phyloP scores from a whole-genome alignment of 1,140 invertebrate species.

The Onthophagus taurus region DNA sequence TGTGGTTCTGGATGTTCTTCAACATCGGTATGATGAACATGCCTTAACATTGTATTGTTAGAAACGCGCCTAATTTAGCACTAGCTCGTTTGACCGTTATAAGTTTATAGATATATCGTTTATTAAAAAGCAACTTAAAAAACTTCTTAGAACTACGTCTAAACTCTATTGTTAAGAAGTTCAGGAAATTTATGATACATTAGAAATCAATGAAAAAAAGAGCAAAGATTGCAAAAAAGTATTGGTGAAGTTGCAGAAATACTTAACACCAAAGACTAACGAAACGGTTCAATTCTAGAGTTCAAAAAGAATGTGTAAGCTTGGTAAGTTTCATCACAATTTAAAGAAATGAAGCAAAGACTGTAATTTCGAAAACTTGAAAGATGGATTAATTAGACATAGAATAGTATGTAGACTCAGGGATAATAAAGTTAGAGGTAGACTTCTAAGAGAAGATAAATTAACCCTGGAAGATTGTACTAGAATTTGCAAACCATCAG shows the following conservation, averaged over 20 bases:
- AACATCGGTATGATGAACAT: slow-evolving; percentile 58
- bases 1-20: slow-evolving; percentile 48
- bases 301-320: not conserved
- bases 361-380: slow-evolving; percentile 1
- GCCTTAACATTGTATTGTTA: too few relatives aligned
- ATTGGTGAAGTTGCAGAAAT: not conserved
- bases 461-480: not conserved
- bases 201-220: too few relatives aligned
- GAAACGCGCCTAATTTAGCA: too few relatives aligned
- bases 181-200: slow-evolving; percentile 3
- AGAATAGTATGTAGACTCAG: not conserved
- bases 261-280: slow-evolving; percentile 2
- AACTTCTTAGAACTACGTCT: not conserved
- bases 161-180: too few relatives aligned
- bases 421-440: not conserved
- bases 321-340: slow-evolving; percentile 2
- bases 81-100: too few relatives aligned
- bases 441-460: slow-evolving; percentile 2
- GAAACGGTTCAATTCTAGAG: not conserved
- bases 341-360: slow-evolving; percentile 2
- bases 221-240: not conserved
- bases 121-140: not conserved
- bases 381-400: not conserved
- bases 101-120: slow-evolving; percentile 6
- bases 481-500: slow-evolving; percentile 6